Percentiles rank a stretch among this genome's conserved stretches.
phyloP scores from a whole-genome alignment of 2,797 vertebrate genomes.

The Helicolenus hilgendorfi region DNA sequence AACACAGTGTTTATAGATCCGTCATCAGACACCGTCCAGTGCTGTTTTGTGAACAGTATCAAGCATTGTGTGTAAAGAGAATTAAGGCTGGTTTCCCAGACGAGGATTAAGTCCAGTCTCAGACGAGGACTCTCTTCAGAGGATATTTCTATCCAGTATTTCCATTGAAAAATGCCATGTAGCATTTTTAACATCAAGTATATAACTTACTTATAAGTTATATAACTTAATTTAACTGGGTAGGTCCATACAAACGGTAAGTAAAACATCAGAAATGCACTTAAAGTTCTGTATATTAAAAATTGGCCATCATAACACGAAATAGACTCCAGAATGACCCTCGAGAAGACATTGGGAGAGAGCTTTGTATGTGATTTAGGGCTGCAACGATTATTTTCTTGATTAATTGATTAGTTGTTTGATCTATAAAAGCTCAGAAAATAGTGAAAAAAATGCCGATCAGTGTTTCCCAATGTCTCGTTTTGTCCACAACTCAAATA shows the following conservation, averaged over 20 bases:
- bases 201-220: too few relatives aligned
- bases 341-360: background rate
- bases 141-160: background rate
- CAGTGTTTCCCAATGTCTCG: too few relatives aligned
- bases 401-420: too few relatives aligned
- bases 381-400: accelerated
- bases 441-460: too few relatives aligned
- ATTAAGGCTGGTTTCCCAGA: conserved; percentile 11
- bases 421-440: too few relatives aligned
- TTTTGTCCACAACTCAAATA: too few relatives aligned
- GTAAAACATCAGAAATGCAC: background rate
- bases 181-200: background rate
- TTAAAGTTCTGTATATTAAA: background rate
- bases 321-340: background rate
- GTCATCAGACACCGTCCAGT: background rate
- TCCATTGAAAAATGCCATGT: background rate
- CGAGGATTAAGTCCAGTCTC: background rate
- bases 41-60: background rate
- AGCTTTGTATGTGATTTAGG: background rate
- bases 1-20: background rate
- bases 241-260: background rate
- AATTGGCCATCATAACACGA: background rate
- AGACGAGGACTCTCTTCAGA: background rate
- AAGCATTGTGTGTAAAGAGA: conserved; percentile 16
- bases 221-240: too few relatives aligned